A percentile compares a stretch with the other conserved stretches of the same genome.
phyloP scores from a whole-genome alignment of 2,888 invertebrate species.

The Drosophila atripex region DNA sequence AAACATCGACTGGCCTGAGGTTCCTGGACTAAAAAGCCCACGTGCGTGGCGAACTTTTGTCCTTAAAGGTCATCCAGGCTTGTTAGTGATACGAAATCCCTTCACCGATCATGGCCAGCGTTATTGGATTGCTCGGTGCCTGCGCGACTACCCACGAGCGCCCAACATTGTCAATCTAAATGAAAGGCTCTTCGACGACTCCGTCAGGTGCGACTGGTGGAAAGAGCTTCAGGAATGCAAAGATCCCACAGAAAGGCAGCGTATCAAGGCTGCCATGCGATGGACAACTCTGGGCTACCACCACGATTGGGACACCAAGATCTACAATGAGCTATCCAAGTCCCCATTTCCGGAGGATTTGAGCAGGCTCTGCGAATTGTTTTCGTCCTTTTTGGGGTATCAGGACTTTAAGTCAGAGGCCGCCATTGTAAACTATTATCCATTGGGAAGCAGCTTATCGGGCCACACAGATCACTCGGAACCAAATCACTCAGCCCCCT shows the following conservation, averaged over 20 bases:
- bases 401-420: constrained; percentile 91
- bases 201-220: constrained; percentile 87
- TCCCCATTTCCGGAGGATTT: constrained; percentile 91
- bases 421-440: constrained; percentile 98
- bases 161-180: constrained; percentile 85
- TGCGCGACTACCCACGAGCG: constrained; percentile 90
- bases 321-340: constrained; percentile 89
- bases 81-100: constrained; percentile 92
- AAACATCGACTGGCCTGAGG: too few species aligned
- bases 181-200: constrained; percentile 60
- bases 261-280: constrained; percentile 86
- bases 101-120: constrained; percentile 91
- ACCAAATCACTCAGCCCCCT: constrained; percentile 91
- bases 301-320: constrained; percentile 98
- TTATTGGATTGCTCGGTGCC: constrained; percentile 92
- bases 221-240: constrained; percentile 83
- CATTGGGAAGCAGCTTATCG: constrained; percentile 94
- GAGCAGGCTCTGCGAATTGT: constrained; percentile 86
- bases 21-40: constrained; percentile 7
- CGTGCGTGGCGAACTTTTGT: constrained; percentile 87
- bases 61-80: constrained; percentile 88
- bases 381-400: constrained; percentile 86
- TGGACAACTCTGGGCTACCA: constrained; percentile 99
- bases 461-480: constrained; percentile 98
- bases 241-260: constrained; percentile 63